phyloP scores from a whole-genome alignment of 2,797 vertebrate species.

The Labroides dimidiatus region DNA sequence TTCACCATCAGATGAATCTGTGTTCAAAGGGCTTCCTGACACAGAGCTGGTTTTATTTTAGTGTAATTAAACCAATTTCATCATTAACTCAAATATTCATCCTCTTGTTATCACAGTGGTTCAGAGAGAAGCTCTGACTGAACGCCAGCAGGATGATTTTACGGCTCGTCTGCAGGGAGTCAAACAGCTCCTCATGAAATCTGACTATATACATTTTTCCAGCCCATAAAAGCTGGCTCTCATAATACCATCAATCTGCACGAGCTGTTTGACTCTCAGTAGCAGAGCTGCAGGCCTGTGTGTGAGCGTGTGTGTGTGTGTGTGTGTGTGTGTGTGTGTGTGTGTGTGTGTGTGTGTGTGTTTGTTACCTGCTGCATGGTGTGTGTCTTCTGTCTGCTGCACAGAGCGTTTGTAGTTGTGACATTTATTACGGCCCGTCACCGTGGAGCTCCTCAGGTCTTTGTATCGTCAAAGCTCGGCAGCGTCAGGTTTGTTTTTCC shows the following conservation, averaged over 20 bases:
- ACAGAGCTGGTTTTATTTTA: slow-evolving; percentile 8
- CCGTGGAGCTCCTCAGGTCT: slow-evolving; percentile 38
- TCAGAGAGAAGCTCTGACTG: not conserved
- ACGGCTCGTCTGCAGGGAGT: slow-evolving; percentile 35
- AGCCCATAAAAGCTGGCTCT: slow-evolving; percentile 49
- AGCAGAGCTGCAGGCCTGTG: slow-evolving; percentile 50
- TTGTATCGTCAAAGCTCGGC: slow-evolving; percentile 61
- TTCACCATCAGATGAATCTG: not conserved
- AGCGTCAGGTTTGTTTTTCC: slow-evolving; percentile 51
- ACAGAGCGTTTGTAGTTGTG: slow-evolving; percentile 39
- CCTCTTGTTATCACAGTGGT: not conserved
- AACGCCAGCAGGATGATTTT: slow-evolving; percentile 24
- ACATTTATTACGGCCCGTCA: slow-evolving; percentile 70
- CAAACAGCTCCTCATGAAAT: slow-evolving; percentile 40
- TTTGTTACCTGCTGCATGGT: slow-evolving; percentile 43
- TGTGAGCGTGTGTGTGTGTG: slow-evolving; percentile 48
- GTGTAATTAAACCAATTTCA: not conserved
- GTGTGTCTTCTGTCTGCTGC: slow-evolving; percentile 68
- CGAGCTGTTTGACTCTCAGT: slow-evolving; percentile 32
- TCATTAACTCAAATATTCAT: slow-evolving; percentile 16
- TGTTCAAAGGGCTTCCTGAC: too few relatives aligned
- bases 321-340: slow-evolving; percentile 46
- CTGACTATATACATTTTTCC: slow-evolving; percentile 50
- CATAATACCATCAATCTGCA: slow-evolving; percentile 53
- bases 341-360: slow-evolving; percentile 47